Percentiles rank a stretch among this genome's conserved stretches.
Evolutionary conservation across 2,797 vertebrate genomes (phyloP).

Genomic region (Oophaga sylvatica): DNA sequence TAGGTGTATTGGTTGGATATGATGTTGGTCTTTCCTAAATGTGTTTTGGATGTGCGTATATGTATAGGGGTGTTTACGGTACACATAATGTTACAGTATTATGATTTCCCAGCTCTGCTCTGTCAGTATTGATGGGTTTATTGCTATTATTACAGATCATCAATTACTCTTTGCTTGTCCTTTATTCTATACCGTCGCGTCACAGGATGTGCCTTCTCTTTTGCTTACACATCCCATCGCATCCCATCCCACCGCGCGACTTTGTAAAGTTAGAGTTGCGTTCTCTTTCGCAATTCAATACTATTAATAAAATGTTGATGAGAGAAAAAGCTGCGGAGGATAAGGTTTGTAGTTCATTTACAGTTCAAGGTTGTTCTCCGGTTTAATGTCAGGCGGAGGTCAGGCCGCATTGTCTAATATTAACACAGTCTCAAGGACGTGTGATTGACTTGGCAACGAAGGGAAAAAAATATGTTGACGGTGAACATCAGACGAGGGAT

Average conservation of each 20-base stretch:
- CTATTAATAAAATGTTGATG: conserved; percentile 72
- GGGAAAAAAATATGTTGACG: conserved; percentile 37
- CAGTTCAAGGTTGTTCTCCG: conserved; percentile 71
- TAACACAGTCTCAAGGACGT: conserved; percentile 62
- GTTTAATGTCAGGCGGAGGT: conserved; percentile 69
- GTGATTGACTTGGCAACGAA: conserved; percentile 57
- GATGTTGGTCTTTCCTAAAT: too few relatives aligned
- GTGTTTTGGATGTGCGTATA: too few relatives aligned
- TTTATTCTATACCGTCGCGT: too few relatives aligned
- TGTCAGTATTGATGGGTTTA: too few relatives aligned
- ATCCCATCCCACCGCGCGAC: conserved; percentile 63
- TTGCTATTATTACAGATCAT: too few relatives aligned
- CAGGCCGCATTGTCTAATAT: conserved; percentile 64
- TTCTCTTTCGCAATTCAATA: conserved; percentile 67
- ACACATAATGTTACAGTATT: too few relatives aligned
- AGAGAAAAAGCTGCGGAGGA: conserved; percentile 70
- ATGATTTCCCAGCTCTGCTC: too few relatives aligned
- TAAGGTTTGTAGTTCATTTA: conserved; percentile 69
- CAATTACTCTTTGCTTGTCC: too few relatives aligned
- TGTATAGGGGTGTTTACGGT: too few relatives aligned
- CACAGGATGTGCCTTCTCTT: not conserved
- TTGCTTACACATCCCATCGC: not conserved
- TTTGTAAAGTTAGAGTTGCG: conserved; percentile 67
- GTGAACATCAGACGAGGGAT: conserved; percentile 25
- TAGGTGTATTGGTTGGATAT: too few relatives aligned